Conservation (phyloP, 1,140 invertebrate genomes). For the Drosophila repletoides region DNA sequence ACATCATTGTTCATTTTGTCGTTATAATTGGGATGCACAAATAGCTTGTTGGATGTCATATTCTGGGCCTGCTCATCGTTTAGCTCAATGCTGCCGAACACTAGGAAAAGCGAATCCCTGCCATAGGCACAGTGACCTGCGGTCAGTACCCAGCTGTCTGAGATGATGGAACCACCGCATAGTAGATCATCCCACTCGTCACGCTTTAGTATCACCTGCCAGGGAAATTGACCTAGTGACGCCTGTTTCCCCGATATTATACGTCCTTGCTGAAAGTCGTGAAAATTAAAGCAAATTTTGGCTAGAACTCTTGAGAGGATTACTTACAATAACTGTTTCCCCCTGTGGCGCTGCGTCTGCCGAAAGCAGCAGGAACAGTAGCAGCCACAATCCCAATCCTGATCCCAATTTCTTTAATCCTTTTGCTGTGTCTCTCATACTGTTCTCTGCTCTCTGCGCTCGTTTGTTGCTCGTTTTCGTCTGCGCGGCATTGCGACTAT, state of each 20-base stretch:
- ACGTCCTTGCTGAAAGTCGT: conserved; percentile 43
- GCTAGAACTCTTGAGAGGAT: neutral
- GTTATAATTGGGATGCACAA: conserved; percentile 83
- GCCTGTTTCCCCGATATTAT: conserved; percentile 62
- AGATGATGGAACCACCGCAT: conserved; percentile 86
- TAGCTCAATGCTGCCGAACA: conserved; percentile 83
- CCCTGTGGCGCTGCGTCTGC: conserved; percentile 3
- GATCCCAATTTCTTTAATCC: neutral
- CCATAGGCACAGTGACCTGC: conserved; percentile 84
- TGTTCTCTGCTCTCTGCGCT: neutral
- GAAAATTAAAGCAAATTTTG: neutral
- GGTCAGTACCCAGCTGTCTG: conserved; percentile 83
- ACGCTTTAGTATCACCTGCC: conserved; percentile 74
- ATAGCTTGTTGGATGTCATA: conserved; percentile 74
- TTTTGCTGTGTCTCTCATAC: neutral
- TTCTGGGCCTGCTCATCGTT: conserved; percentile 59
- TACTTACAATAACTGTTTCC: too few relatives aligned
- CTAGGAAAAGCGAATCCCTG: conserved; percentile 57
- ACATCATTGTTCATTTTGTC: conserved; percentile 84
- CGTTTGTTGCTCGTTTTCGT: conserved; percentile 39
- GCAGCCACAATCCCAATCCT: neutral
- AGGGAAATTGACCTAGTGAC: conserved; percentile 58
- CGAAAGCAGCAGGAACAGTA: neutral
- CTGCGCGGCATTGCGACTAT: conserved; percentile 22
- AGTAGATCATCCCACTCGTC: conserved; percentile 61